A percentile compares a stretch with the other conserved stretches of the same genome.
Conservation (phyloP, 1,140 invertebrate species). For the Aphis gossypii region DNA sequence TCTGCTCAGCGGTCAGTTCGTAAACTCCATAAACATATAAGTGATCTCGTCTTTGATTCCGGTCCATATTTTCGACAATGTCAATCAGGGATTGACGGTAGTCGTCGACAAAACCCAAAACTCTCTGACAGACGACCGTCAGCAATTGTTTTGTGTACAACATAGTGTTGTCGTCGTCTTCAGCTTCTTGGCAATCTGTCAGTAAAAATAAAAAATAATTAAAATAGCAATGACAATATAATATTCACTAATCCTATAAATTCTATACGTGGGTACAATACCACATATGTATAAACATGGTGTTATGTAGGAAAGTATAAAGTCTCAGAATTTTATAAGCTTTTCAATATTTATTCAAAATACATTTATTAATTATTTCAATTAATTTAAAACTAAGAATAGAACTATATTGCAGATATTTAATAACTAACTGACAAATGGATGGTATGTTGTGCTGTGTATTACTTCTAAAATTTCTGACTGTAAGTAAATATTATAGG, state of each 20-base stretch:
- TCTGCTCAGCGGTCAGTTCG: slow-evolving; percentile 17
- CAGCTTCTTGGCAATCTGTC: slow-evolving; percentile 1
- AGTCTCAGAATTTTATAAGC: too few species aligned
- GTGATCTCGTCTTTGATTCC: not conserved
- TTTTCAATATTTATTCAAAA: too few species aligned
- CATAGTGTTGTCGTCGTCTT: not conserved
- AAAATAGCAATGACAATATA: not conserved
- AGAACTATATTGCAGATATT: too few species aligned
- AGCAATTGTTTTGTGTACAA: slow-evolving; percentile 25
- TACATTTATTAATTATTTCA: too few species aligned
- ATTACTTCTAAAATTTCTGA: too few species aligned
- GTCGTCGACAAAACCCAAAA: not conserved
- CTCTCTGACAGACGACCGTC: not conserved
- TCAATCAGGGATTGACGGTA: not conserved
- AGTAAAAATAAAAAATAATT: not conserved
- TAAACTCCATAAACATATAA: slow-evolving; percentile 26
- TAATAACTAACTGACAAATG: too few species aligned
- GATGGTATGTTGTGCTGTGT: too few species aligned
- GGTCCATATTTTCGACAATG: slow-evolving; percentile 7
- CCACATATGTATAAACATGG: not conserved
- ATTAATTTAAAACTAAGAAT: too few species aligned
- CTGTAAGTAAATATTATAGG: too few species aligned
- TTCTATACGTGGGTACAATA: not conserved
- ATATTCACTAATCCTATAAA: not conserved
- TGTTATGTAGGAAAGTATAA: not conserved